Evolutionary conservation across 2,888 invertebrate genomes (phyloP), one percentile per base, ranked within the genome.

Genomic region (Chaetogeoica ovagalla): DNA sequence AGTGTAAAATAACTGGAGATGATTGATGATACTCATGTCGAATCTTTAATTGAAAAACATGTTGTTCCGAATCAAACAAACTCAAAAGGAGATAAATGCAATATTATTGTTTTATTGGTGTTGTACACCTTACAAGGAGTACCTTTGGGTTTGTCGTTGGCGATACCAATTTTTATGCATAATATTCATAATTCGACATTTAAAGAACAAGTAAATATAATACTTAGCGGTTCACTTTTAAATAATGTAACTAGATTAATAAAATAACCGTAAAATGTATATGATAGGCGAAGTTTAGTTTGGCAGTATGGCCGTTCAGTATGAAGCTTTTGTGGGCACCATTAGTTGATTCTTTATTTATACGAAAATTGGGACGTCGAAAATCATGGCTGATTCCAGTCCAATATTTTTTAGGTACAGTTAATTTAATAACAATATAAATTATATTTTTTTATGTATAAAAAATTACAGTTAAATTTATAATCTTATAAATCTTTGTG

Each of bases 271-370:
- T 63, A 7, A 37, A 17, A 65, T 65, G 52, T 84, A 83, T 79
- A 83, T 89, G 89, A 83, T 86, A 93, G 92, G 94, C 94, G 23
- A 93, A 94, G 86, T 94, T 97, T 86, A 97, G 97, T 88, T 94
- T 97, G 85, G 95, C 94, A 0, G 91, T 92, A 84, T 97, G 97
- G 96, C 97, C 97, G 0, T 94, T 94, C 85, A 91, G 91, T 84
- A 85, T 98, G 66, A 99, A 99, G 87, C 88, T 99, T 66, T 86
- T 99, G 77, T 99, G 99, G 99, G 99, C 99, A 0, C 99, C 99
- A 2, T 91, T 99, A 84, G 98, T 99, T 7, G 99, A 99, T 87
- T 93, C 97, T 0, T 86, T 97, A 68, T 99, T 93, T 86, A 91
- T 92, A 83, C 88, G 90, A 15, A 88, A 90, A 83, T 93, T 98